Conservation (phyloP, 2,888 invertebrate species). For the Harpalus rubripes region DNA sequence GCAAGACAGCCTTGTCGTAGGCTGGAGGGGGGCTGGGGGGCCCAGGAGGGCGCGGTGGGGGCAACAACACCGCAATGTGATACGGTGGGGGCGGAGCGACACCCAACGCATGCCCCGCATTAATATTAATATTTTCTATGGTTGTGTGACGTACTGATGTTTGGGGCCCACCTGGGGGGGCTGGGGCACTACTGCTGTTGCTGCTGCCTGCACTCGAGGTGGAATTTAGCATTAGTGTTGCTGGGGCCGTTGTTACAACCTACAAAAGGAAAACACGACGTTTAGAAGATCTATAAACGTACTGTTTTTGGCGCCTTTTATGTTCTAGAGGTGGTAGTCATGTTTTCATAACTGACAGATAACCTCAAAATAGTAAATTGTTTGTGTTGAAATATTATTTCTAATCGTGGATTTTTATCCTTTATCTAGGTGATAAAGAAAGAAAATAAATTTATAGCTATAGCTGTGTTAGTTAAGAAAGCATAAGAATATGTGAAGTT, state of each 20-base stretch:
- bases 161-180: not conserved
- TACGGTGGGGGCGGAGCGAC: conserved; percentile 87
- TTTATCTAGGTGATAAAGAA: no score
- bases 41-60: conserved; percentile 77
- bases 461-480: no score
- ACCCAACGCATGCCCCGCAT: not conserved
- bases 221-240: conserved; percentile 69
- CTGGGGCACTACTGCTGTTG: conserved; percentile 74
- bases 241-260: conserved; percentile 26
- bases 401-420: no score
- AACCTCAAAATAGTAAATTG: no score
- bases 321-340: no score
- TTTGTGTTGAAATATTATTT: no score
- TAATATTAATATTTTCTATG: not conserved
- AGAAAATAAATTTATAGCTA: no score
- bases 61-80: conserved; percentile 89
- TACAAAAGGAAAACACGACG: conserved; percentile 55
- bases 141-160: not conserved
- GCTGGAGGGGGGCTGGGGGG: conserved; percentile 84
- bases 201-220: conserved; percentile 77
- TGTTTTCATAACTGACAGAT: no score
- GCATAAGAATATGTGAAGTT: no score
- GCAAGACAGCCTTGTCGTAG: conserved; percentile 83
- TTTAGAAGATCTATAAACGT: no score
- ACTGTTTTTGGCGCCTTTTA: no score